These are phyloP conservation scores for Coturnix japonica DNA, from an alignment of 2,113 vertebrate species.

Conservation along the genomic window DNA sequence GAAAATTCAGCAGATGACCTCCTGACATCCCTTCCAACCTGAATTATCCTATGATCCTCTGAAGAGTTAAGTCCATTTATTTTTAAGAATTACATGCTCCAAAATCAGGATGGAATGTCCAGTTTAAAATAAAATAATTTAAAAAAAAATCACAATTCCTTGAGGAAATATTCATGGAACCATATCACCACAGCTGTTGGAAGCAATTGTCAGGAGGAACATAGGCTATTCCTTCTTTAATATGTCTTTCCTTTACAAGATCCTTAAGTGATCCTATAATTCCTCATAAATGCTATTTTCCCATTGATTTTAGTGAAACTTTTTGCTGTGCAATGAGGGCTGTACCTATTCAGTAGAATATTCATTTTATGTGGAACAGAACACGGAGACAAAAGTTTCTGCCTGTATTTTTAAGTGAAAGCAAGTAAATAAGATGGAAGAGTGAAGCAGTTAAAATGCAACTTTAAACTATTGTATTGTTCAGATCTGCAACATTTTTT, in stretches of 20 bases:
- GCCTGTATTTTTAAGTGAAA: background rate
- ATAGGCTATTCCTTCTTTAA: background rate
- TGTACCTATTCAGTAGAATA: background rate
- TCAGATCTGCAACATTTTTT: background rate
- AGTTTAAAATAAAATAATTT: background rate
- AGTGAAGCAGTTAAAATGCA: background rate
- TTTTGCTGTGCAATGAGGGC: background rate
- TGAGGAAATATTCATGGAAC: background rate
- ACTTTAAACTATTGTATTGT: conserved; percentile 3
- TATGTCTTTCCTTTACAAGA: background rate
- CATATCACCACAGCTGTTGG: rapidly evolving
- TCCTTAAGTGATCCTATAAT: background rate
- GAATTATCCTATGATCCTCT: background rate
- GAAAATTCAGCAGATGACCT: background rate
- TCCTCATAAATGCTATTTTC: background rate
- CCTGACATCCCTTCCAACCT: background rate
- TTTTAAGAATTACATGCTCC: background rate
- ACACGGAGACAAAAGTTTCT: background rate
- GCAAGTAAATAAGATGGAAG: background rate
- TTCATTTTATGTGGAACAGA: background rate
- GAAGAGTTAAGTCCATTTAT: background rate
- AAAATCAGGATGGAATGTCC: background rate
- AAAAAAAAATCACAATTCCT: background rate
- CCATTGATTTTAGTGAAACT: background rate
- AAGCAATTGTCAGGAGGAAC: background rate